Conservation (phyloP, 2,888 invertebrate species). For the Torymus aiolomorphi region DNA sequence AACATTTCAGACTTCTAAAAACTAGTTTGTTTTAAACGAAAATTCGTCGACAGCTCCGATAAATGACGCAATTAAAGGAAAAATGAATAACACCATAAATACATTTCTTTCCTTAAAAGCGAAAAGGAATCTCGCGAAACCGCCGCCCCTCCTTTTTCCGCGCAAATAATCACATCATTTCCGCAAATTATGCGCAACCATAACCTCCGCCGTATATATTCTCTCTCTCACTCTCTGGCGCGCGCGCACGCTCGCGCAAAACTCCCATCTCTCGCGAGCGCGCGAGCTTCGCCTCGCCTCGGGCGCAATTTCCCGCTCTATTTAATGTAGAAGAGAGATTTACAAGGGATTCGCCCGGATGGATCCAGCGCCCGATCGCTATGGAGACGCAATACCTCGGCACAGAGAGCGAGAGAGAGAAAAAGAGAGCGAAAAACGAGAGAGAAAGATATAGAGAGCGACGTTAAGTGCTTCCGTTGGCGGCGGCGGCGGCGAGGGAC, state of each 20-base stretch:
- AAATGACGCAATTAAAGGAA: no score
- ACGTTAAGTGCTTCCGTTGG: conserved; percentile 58
- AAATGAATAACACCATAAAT: no score
- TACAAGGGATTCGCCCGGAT: conserved; percentile 69
- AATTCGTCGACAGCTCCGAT: no score
- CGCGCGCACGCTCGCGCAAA: neutral
- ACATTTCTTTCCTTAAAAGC: no score
- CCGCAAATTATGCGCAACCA: conserved; percentile 25
- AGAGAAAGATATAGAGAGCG: conserved; percentile 49
- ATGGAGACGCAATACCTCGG: neutral
- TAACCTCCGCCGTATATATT: neutral
- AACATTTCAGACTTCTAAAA: no score
- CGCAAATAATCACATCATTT: conserved; percentile 34
- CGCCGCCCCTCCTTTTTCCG: conserved; percentile 34
- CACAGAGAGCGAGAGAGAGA: conserved; percentile 16
- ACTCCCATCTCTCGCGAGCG: conserved; percentile 13
- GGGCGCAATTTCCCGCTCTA: conserved; percentile 65
- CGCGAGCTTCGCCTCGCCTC: conserved; percentile 36
- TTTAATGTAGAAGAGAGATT: conserved; percentile 66
- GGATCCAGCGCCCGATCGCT: conserved; percentile 59
- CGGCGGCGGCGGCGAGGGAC: conserved; percentile 45
- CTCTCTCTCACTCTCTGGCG: neutral
- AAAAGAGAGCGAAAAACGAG: conserved; percentile 21
- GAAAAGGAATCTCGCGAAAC: conserved; percentile 27
- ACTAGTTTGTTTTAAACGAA: no score